These are phyloP conservation scores for Drosophila mimetica DNA, from an alignment of 2,888 invertebrate species.

Conservation along the genomic window DNA sequence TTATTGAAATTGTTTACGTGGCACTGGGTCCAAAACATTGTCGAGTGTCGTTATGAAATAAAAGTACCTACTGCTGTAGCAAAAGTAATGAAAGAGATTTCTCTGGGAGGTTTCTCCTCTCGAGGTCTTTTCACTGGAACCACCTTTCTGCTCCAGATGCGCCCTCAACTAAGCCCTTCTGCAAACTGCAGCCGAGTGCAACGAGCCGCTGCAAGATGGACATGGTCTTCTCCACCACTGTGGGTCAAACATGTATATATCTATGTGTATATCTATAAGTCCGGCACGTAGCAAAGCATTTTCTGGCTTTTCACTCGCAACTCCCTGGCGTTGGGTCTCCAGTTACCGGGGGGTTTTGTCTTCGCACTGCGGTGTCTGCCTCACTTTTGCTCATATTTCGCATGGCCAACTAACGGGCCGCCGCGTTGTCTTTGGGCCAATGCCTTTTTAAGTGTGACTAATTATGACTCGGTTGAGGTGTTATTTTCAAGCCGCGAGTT, in stretches of 20 bases:
- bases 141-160: constrained; percentile 73
- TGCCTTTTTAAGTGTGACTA: constrained; percentile 79
- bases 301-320: constrained; percentile 56
- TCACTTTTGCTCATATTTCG: constrained; percentile 66
- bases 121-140: constrained; percentile 30
- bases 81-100: constrained; percentile 22
- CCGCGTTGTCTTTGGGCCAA: constrained; percentile 65
- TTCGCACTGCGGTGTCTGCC: constrained; percentile 30
- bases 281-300: constrained; percentile 57
- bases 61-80: constrained; percentile 1
- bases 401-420: constrained; percentile 65
- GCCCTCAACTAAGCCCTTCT: constrained; percentile 59
- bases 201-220: constrained; percentile 58
- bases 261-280: constrained; percentile 20
- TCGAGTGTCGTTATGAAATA: constrained; percentile 46
- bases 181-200: constrained; percentile 74
- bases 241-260: constrained; percentile 30
- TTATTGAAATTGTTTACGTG: constrained; percentile 76
- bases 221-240: constrained; percentile 28
- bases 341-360: constrained; percentile 55
- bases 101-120: constrained; percentile 24
- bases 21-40: constrained; percentile 50
- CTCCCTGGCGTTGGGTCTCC: constrained; percentile 47
- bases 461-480: constrained; percentile 62
- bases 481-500: constrained; percentile 50